These are phyloP conservation scores for Diachasmimorpha longicaudata DNA, from an alignment of 1,140 invertebrate species.

Conservation along the genomic window DNA sequence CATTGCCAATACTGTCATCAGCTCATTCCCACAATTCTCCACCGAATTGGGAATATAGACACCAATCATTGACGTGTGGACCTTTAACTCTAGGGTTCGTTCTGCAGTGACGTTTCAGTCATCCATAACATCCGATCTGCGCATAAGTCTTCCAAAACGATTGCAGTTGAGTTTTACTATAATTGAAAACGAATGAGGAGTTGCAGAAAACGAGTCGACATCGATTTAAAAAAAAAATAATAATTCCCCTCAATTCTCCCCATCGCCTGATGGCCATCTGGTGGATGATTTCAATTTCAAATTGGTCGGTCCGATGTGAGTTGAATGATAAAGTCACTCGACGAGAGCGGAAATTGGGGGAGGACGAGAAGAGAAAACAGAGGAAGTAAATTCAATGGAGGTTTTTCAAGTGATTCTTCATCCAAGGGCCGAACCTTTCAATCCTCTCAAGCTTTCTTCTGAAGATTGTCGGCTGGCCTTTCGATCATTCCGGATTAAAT, in stretches of 20 bases:
- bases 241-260: neutral
- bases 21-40: no score
- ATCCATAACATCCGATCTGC: neutral
- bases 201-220: neutral
- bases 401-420: neutral
- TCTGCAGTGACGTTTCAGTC: neutral
- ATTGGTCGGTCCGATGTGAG: conserved; percentile 10
- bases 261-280: conserved; percentile 9
- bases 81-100: neutral
- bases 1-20: no score
- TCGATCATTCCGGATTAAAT: neutral
- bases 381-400: neutral
- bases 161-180: neutral
- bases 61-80: neutral
- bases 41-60: no score
- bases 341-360: neutral
- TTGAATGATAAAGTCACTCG: neutral
- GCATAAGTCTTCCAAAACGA: neutral
- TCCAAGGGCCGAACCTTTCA: neutral
- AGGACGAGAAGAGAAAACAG: no score
- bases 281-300: conserved; percentile 25
- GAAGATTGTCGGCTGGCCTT: neutral
- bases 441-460: neutral
- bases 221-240: neutral
- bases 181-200: neutral